These are phyloP conservation scores for Nannobrachium achirus DNA, from an alignment of 2,113 vertebrate species.

Conservation along the genomic window DNA sequence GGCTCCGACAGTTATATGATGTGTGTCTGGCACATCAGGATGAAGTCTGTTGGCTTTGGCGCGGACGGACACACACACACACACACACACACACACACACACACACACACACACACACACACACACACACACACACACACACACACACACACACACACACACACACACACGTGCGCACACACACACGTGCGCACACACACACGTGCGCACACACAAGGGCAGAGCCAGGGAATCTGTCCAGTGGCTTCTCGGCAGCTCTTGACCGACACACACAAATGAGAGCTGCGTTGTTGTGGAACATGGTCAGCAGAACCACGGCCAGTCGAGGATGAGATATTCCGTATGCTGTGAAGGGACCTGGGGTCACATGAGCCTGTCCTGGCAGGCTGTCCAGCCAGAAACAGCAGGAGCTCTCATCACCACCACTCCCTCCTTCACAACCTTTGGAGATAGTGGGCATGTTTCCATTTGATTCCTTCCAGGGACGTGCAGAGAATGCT, in stretches of 20 bases:
- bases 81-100: constrained; percentile 39
- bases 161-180: not conserved
- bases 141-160: not conserved
- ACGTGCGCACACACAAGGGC: not conserved
- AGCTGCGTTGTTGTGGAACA: constrained; percentile 6
- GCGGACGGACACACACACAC: not conserved
- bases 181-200: not conserved
- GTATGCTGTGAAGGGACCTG: constrained; percentile 19
- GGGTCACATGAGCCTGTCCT: constrained; percentile 44
- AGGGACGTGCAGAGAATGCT: too few species aligned
- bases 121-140: not conserved
- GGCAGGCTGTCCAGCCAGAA: constrained; percentile 46
- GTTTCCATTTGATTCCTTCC: too few species aligned
- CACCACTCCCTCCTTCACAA: not conserved
- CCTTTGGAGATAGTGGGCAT: too few species aligned
- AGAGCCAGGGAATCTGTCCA: too few species aligned
- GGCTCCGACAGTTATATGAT: constrained; percentile 53
- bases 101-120: constrained; percentile 30
- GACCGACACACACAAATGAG: not conserved
- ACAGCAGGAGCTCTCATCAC: constrained; percentile 19
- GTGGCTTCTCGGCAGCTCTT: too few species aligned
- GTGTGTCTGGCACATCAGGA: constrained; percentile 60
- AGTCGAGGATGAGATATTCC: constrained; percentile 26
- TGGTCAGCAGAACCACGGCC: constrained; percentile 35
- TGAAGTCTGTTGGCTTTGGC: constrained; percentile 62